Percentiles rank a stretch among this genome's conserved stretches.
Evolutionary conservation across 2,113 vertebrate genomes (phyloP).

Genomic region (Lophotis ruficrista): DNA sequence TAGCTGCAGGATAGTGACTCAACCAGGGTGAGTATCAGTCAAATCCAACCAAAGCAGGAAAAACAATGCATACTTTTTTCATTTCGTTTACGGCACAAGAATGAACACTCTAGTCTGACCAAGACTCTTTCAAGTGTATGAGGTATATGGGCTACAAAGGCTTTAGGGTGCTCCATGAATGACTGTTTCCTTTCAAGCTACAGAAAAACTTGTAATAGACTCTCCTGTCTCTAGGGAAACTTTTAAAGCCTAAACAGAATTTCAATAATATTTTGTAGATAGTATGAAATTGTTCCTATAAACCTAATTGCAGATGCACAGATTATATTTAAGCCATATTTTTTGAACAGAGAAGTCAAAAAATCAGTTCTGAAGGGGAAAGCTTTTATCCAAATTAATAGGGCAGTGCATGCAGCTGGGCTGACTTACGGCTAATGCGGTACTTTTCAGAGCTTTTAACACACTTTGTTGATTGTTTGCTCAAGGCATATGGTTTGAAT

Average conservation of each 20-base stretch:
- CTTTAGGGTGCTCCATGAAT: neutral
- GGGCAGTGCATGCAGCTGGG: slow-evolving; percentile 26
- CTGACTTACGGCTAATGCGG: slow-evolving; percentile 41
- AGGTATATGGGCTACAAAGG: neutral
- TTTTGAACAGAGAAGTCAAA: neutral
- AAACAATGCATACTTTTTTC: neutral
- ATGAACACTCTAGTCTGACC: neutral
- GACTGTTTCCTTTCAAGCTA: neutral
- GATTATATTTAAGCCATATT: neutral
- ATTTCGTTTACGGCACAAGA: neutral
- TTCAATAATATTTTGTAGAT: neutral
- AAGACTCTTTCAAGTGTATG: neutral
- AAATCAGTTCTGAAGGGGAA: neutral
- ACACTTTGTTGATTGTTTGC: slow-evolving; percentile 61
- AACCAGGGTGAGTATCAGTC: neutral
- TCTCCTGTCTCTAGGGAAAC: neutral
- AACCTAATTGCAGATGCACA: neutral
- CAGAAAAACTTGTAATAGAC: neutral
- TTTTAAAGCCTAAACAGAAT: neutral
- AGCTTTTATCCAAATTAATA: slow-evolving; percentile 31
- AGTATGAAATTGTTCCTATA: neutral
- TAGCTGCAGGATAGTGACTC: neutral
- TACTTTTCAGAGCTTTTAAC: slow-evolving; percentile 40
- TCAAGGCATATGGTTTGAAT: slow-evolving; percentile 64
- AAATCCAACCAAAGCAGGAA: neutral